phyloP scores from a whole-genome alignment of 2,888 invertebrate species.

The Lepidonotus clava region DNA sequence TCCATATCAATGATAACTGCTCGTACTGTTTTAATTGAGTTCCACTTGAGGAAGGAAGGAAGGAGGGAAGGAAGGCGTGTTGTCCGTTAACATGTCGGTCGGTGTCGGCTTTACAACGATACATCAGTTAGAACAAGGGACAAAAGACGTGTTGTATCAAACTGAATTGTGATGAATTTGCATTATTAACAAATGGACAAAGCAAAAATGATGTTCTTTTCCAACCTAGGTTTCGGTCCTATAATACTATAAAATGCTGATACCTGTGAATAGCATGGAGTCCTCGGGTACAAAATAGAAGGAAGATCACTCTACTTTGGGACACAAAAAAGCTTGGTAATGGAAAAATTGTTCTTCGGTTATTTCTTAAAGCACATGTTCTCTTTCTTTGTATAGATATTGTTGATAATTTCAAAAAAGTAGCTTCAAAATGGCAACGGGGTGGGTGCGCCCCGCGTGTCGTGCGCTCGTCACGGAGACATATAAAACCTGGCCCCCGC shows the following conservation, averaged over 20 bases:
- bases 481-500: conserved; percentile 1
- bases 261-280: background rate
- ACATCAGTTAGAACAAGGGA: background rate
- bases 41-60: conserved; percentile 13
- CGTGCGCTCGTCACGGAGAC: background rate
- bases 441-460: background rate
- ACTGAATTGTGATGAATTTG: conserved; percentile 27
- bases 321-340: conserved; percentile 7
- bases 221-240: background rate
- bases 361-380: too few relatives aligned
- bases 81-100: too few relatives aligned
- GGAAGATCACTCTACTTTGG: conserved; percentile 12
- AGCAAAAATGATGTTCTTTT: too few relatives aligned
- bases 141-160: conserved; percentile 5
- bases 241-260: conserved; percentile 14
- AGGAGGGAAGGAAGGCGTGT: too few relatives aligned
- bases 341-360: background rate
- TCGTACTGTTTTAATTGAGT: background rate
- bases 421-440: background rate
- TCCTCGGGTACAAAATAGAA: conserved; percentile 21
- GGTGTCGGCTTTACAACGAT: too few relatives aligned
- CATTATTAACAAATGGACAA: conserved; percentile 31
- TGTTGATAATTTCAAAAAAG: background rate
- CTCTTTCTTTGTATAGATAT: background rate
- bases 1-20: conserved; percentile 6